phyloP scores from a whole-genome alignment of 2,113 vertebrate genomes.

The human region DNA sequence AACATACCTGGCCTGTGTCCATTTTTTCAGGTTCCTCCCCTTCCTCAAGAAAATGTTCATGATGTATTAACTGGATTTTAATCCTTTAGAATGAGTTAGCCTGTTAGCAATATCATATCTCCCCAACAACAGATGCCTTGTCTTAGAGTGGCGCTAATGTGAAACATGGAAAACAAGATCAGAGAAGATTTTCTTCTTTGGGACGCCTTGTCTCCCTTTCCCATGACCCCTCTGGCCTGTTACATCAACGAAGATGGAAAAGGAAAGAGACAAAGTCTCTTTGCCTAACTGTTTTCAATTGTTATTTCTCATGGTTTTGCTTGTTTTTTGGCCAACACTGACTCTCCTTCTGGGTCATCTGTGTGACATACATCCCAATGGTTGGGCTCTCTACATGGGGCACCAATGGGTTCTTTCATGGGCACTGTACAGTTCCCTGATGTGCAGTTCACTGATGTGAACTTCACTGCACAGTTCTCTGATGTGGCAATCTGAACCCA shows the following conservation, averaged over 20 bases:
- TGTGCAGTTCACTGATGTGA: background rate
- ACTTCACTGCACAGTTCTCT: background rate
- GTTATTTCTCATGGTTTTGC: background rate
- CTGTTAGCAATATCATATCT: background rate
- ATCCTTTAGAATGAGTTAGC: background rate
- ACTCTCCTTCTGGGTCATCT: background rate
- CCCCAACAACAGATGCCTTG: background rate
- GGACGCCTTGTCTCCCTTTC: background rate
- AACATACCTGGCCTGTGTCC: background rate
- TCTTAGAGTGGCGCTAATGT: background rate
- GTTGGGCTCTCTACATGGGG: background rate
- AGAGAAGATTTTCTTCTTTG: background rate
- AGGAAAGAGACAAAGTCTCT: background rate
- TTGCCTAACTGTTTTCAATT: background rate
- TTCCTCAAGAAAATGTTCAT: slow-evolving; percentile 15
- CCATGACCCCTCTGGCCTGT: background rate
- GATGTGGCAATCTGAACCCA: background rate
- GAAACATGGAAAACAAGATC: background rate
- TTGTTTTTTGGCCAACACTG: slow-evolving; percentile 32
- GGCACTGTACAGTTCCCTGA: too few relatives aligned
- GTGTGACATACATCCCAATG: background rate
- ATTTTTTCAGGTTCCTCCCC: slow-evolving; percentile 11
- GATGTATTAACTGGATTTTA: background rate
- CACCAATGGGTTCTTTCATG: background rate
- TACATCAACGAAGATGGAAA: background rate